Evolutionary conservation across 2,797 vertebrate species (phyloP).

Genomic region (Poecile montanus): DNA sequence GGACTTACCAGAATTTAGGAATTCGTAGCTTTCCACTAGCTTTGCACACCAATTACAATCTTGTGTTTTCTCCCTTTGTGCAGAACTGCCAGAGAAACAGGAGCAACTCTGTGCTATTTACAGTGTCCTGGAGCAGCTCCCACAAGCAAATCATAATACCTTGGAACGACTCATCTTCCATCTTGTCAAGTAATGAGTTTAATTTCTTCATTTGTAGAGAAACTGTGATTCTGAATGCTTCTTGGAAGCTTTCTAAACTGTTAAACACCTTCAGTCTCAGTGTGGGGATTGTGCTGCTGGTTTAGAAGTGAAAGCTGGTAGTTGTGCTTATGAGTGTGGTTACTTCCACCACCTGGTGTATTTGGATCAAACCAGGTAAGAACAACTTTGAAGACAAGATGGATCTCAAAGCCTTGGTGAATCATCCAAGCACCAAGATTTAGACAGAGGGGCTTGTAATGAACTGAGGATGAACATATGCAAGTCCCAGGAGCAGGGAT

Average conservation of each 20-base stretch:
- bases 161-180: slow-evolving; percentile 95
- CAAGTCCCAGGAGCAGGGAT: not conserved
- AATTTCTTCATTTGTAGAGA: not conserved
- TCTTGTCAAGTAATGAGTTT: slow-evolving; percentile 86
- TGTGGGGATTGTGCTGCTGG: not conserved
- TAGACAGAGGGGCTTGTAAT: not conserved
- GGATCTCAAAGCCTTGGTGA: not conserved
- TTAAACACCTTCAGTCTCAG: not conserved
- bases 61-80: not conserved
- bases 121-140: slow-evolving; percentile 89
- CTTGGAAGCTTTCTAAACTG: not conserved
- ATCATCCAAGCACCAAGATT: not conserved
- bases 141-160: slow-evolving; percentile 86
- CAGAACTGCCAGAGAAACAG: slow-evolving; percentile 93
- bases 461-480: not conserved
- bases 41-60: not conserved
- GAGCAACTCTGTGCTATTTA: slow-evolving; percentile 93
- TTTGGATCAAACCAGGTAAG: not conserved
- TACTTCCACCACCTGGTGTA: not conserved
- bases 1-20: not conserved
- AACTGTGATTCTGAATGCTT: not conserved
- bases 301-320: not conserved
- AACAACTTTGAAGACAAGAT: not conserved
- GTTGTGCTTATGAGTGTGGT: not conserved
- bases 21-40: not conserved